Conservation (phyloP, 2,888 invertebrate genomes). For the Andrena bicolor region DNA sequence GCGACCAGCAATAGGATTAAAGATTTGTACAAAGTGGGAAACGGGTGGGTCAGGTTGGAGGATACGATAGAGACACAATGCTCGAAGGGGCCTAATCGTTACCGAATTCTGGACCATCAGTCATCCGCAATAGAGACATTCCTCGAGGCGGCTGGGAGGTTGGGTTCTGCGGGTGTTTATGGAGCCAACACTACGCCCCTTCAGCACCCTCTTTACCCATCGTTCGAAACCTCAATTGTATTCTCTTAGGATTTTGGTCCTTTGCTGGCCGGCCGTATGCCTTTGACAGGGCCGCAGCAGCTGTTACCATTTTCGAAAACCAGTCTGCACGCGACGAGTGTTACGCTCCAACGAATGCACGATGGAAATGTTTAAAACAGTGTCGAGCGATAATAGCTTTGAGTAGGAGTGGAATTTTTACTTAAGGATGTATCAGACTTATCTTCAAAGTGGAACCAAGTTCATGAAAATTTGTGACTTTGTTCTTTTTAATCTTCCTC, state of each 20-base stretch:
- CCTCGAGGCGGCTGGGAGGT: conserved; percentile 61
- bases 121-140: conserved; percentile 71
- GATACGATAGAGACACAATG: neutral
- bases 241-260: conserved; percentile 67
- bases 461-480: too few relatives aligned
- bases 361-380: neutral
- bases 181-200: conserved; percentile 78
- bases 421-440: too few relatives aligned
- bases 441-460: too few relatives aligned
- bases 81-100: conserved; percentile 42
- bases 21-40: conserved; percentile 14
- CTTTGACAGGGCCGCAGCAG: conserved; percentile 54
- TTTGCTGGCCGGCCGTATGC: conserved; percentile 45
- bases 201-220: conserved; percentile 60
- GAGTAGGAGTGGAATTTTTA: too few relatives aligned
- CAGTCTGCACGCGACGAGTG: neutral
- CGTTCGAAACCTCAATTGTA: conserved; percentile 71
- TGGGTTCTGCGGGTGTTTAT: conserved; percentile 80
- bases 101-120: conserved; percentile 66
- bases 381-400: neutral
- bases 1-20: conserved; percentile 1
- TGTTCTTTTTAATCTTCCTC: too few relatives aligned
- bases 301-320: conserved; percentile 39
- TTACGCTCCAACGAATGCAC: neutral
- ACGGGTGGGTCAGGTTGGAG: neutral